Evolutionary conservation across 1,140 invertebrate species (phyloP).

Genomic region (Parasteatoda tepidariorum): DNA sequence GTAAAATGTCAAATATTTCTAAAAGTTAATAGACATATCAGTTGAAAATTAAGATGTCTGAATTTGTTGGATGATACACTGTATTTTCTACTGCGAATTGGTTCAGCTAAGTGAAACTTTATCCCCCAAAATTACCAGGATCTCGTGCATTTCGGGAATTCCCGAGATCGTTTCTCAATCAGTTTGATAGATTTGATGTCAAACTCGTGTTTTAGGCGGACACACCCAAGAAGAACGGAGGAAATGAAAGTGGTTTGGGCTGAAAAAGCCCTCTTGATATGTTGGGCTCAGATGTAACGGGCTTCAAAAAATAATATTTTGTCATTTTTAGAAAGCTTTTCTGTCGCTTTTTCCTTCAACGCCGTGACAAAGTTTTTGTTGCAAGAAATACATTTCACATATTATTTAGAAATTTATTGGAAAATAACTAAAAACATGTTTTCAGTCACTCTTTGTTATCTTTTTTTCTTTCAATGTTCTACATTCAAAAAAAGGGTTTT

Average conservation of each 20-base stretch:
- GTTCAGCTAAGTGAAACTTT: constrained; percentile 10
- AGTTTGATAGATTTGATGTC: constrained; percentile 52
- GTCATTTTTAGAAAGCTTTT: background rate
- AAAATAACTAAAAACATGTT: too few relatives aligned
- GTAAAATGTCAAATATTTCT: too few relatives aligned
- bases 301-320: background rate
- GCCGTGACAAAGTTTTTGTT: too few relatives aligned
- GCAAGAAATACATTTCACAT: background rate
- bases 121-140: constrained; percentile 39
- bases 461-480: too few relatives aligned
- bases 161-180: constrained; percentile 45
- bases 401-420: background rate
- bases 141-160: constrained; percentile 27
- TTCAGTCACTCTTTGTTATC: too few relatives aligned
- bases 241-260: background rate
- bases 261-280: background rate
- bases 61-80: background rate
- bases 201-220: constrained; percentile 25
- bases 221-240: constrained; percentile 21
- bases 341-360: background rate
- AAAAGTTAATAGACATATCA: background rate
- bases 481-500: too few relatives aligned
- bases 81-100: background rate
- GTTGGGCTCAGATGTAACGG: background rate
- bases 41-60: constrained; percentile 6